Evolutionary conservation across 2,888 invertebrate species (phyloP).

Genomic region (Norana najaformis): DNA sequence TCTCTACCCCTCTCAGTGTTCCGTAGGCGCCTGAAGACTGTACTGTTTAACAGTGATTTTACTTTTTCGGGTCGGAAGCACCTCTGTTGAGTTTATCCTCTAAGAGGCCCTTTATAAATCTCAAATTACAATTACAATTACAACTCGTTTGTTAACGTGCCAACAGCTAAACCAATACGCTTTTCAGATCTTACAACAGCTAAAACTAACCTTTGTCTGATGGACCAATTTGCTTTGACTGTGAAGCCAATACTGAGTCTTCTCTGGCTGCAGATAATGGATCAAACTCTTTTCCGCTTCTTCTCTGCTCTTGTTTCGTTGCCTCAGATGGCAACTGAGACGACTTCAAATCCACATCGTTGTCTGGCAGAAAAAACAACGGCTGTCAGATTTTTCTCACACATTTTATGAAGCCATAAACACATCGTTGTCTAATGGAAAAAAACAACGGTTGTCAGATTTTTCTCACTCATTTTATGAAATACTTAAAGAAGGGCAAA

Average conservation of each 20-base stretch:
- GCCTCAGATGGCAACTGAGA: not conserved
- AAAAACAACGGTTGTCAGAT: not conserved
- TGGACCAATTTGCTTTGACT: not conserved
- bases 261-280: slow-evolving; percentile 64
- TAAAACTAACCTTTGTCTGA: not conserved
- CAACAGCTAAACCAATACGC: no score
- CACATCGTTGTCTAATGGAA: not conserved
- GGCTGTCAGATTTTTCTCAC: not conserved
- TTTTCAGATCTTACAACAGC: not conserved
- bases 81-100: no score
- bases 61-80: no score
- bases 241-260: not conserved
- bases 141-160: no score
- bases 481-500: no score
- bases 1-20: no score
- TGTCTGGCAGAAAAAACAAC: not conserved
- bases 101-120: no score
- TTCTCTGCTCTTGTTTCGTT: not conserved
- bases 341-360: not conserved
- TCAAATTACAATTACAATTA: no score
- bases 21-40: no score
- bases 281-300: slow-evolving; percentile 68
- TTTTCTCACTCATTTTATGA: not conserved
- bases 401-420: not conserved
- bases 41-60: no score